Evolutionary conservation across 2,888 invertebrate species (phyloP), one percentile per base, ranked within the genome.

Genomic region (Allolobophora icterica): DNA sequence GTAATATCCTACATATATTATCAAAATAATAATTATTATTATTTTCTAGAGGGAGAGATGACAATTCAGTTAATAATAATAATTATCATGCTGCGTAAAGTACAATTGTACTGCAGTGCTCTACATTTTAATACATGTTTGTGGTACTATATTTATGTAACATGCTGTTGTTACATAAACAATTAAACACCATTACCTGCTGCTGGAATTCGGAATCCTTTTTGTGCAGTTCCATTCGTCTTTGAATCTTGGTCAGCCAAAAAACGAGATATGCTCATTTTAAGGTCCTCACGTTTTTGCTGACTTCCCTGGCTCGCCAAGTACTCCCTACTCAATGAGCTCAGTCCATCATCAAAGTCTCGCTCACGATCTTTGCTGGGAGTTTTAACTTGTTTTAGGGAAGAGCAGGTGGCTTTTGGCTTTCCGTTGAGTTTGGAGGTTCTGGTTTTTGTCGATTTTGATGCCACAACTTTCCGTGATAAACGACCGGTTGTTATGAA

Each of bases 401-500:
- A 30, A n/a, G 71, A 71, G 13, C 71, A n/a, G 71, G 71, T n/a
- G 71, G 71, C 71, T 71, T 71, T 87, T 87, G 87, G 24, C 24
- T 87, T 87, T 87, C 87, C 87, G 24, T 2, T 71, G 87, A 87
- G 17, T 24, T 87, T 35, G 87, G 87, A 87, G 35, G 87, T 34
- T 87, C 87, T 87, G 34, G 87, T 2, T 87, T 87, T 87, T 6
- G 87, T 87, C 15, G 34, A 87, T 38, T 87, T 87, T 35, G 87
- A 87, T 19, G 87, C 34, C 11, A 33, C 13, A 87, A 35, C 38
- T 35, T 87, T 87, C 35, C 87, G 34, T 35, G 87, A 38, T 17
- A 87, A 17, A 35, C 87, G 87, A 87, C 87, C 87, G 17, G 87
- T 87, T 87, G 87, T 87, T 19, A 87, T 24, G 38, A 87, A 87